Evolutionary conservation across 1,140 invertebrate species (phyloP), one percentile per base, ranked within the genome.

Genomic region (Homalodisca vitripennis): DNA sequence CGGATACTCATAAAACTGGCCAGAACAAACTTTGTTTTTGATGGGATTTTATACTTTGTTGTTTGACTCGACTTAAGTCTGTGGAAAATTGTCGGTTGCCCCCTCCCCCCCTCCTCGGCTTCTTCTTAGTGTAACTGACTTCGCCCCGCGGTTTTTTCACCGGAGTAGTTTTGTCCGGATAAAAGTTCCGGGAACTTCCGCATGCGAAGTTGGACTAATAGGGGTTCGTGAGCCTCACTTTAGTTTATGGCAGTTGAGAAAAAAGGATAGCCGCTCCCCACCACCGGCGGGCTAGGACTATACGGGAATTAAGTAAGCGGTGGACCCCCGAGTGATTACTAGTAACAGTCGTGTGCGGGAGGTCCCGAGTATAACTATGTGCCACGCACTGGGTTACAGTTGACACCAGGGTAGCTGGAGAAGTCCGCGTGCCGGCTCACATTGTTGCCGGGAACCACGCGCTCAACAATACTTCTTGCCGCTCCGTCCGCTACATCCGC

Each of bases 231-330:
- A 30, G 34, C 55, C 12, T n/a, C n/a, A n/a, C n/a, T 53, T 71
- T 68, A 62, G 70, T 71, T 71, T 71, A 71, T 71, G 70, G 68
- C 70, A 71, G 66, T 71, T 71, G 68, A 55, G 65, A 71, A 68
- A 68, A 41, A 34, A 34, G 47, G 67, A n/a, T n/a, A n/a, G n/a
- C n/a, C n/a, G n/a, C n/a, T n/a, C n/a, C n/a, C n/a, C 67, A 14
- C 62, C 29, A 22, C 55, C 55, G 3, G 26, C 22, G 29, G 55
- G 12, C 24, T 60, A n/a, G 24, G 24, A n/a, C n/a, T n/a, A n/a
- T n/a, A n/a, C 20, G 48, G 48, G 6, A 12, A 14, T 12, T 53
- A 22, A 41, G 34, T 41, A 17, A 6, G 6, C 3, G 48, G 48
- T 20, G 20, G 48, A 12, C 12, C 20, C 20, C 48, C 12, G 3